Conservation (phyloP, 2,888 invertebrate species). For the Tineola bisselliella region DNA sequence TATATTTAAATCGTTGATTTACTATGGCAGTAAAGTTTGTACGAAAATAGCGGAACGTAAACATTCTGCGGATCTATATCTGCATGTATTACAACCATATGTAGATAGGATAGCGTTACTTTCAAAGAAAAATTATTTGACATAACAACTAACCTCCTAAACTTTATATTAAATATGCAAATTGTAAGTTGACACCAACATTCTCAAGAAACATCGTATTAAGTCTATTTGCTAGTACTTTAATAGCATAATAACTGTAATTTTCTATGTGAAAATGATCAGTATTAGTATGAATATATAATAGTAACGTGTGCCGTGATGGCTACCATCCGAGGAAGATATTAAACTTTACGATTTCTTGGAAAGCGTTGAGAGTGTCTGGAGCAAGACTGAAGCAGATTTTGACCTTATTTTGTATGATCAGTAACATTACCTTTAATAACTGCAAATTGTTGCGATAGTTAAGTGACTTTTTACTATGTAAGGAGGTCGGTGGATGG, state of each 20-base stretch:
- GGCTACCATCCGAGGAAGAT: conserved; percentile 20
- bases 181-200: background rate
- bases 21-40: background rate
- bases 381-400: conserved; percentile 15
- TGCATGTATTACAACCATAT: background rate
- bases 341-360: conserved; percentile 25
- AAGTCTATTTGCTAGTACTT: background rate
- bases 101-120: background rate
- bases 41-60: conserved; percentile 1
- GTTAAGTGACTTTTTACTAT: conserved; percentile 25
- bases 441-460: conserved; percentile 33
- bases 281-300: background rate
- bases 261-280: background rate
- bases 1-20: background rate
- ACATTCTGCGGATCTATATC: conserved; percentile 4
- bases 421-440: conserved; percentile 29
- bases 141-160: background rate
- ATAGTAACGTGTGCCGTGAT: background rate
- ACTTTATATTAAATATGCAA: background rate
- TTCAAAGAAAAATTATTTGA: background rate
- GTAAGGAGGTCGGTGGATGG: conserved; percentile 21
- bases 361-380: conserved; percentile 21
- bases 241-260: conserved; percentile 2
- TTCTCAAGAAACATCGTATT: background rate
- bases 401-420: conserved; percentile 20